Conservation (phyloP, 2,797 vertebrate species). For the Alosa sapidissima region DNA sequence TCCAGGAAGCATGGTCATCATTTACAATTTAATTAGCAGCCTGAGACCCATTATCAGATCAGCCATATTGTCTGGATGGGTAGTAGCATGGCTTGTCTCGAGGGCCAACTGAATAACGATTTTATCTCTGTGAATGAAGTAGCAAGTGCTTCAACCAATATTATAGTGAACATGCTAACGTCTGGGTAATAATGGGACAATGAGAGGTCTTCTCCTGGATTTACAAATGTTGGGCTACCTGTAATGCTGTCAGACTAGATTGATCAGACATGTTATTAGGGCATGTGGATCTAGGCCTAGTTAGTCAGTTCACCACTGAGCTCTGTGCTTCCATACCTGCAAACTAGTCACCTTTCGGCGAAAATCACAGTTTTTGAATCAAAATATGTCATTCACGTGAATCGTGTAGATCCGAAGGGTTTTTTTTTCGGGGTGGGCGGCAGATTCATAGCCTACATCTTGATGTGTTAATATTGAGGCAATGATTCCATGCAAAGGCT, state of each 20-base stretch:
- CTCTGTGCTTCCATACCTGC: no score
- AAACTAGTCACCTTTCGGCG: no score
- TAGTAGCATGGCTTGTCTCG: not conserved
- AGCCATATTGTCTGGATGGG: not conserved
- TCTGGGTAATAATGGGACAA: not conserved
- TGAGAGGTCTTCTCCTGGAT: not conserved
- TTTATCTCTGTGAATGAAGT: not conserved
- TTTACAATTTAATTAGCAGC: conserved; percentile 2
- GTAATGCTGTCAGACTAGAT: not conserved
- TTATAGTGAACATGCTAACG: not conserved
- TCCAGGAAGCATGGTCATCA: not conserved
- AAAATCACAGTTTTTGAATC: no score
- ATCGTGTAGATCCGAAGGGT: no score
- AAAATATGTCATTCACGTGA: no score
- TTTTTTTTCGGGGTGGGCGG: no score
- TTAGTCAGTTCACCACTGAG: no score
- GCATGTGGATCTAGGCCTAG: not conserved
- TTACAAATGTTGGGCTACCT: not conserved
- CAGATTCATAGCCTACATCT: no score
- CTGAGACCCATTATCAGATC: not conserved
- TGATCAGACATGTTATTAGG: not conserved
- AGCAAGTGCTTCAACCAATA: not conserved
- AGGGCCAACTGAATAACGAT: not conserved
- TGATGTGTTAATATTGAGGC: no score
- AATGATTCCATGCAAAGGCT: no score